Evolutionary conservation across 1,140 invertebrate species (phyloP).

Genomic region (Drosophila ohnishii): DNA sequence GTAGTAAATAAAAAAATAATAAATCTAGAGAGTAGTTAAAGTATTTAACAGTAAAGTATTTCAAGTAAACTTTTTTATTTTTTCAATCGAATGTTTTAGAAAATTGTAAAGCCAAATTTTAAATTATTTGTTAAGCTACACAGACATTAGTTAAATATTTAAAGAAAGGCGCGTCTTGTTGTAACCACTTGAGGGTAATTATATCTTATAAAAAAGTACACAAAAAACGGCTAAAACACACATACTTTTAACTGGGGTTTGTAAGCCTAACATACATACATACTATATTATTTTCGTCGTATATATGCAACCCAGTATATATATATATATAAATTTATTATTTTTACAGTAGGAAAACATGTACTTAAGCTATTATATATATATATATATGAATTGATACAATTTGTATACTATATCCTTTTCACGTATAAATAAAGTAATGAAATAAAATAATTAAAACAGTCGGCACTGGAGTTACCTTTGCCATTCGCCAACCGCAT

Average conservation of each 20-base stretch:
- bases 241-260: slow-evolving; percentile 9
- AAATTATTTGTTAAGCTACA: slow-evolving; percentile 4
- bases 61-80: slow-evolving; percentile 1
- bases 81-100: slow-evolving; percentile 8
- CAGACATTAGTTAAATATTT: slow-evolving; percentile 12
- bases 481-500: slow-evolving; percentile 14
- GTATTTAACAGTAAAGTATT: not conserved
- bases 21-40: not conserved
- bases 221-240: slow-evolving; percentile 18
- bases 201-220: slow-evolving; percentile 16
- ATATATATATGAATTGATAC: slow-evolving; percentile 43
- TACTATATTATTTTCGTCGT: slow-evolving; percentile 1
- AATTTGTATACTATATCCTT: slow-evolving; percentile 44
- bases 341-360: slow-evolving; percentile 47
- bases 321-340: slow-evolving; percentile 22
- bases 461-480: slow-evolving; percentile 32
- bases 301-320: slow-evolving; percentile 18
- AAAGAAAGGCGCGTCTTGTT: slow-evolving; percentile 4
- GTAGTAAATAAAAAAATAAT: not conserved
- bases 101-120: slow-evolving; percentile 7
- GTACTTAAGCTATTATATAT: slow-evolving; percentile 22
- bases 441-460: slow-evolving; percentile 39
- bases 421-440: slow-evolving; percentile 47
- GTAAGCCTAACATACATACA: slow-evolving; percentile 15
- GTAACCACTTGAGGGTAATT: slow-evolving; percentile 1